Conservation (phyloP, 2,888 invertebrate genomes). For the Ditula angustiorana region DNA sequence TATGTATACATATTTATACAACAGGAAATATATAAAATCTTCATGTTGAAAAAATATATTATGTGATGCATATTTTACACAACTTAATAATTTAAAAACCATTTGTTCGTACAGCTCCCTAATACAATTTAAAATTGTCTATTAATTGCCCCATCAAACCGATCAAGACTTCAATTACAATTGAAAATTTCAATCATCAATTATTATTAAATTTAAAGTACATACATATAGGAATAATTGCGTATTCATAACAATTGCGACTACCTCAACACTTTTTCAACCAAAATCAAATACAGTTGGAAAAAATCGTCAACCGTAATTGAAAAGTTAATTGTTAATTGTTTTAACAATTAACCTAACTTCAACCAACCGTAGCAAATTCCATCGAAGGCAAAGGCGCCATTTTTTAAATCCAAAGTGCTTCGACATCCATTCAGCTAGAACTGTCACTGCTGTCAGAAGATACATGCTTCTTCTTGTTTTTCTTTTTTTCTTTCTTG, state of each 20-base stretch:
- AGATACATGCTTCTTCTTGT: conserved; percentile 62
- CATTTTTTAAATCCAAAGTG: conserved; percentile 20
- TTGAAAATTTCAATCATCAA: too few species aligned
- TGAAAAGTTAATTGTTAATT: background rate
- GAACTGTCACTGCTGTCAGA: conserved; percentile 70
- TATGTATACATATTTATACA: too few species aligned
- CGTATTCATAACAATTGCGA: background rate
- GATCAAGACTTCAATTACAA: too few species aligned
- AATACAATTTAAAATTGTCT: too few species aligned
- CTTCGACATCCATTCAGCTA: conserved; percentile 61
- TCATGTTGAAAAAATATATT: too few species aligned
- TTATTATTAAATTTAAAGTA: too few species aligned
- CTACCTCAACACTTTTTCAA: background rate
- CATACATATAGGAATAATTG: too few species aligned
- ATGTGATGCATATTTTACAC: too few species aligned
- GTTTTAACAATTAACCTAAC: conserved; percentile 1
- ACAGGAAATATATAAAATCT: too few species aligned
- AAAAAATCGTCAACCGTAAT: background rate
- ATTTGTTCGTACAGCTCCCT: too few species aligned
- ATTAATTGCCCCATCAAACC: too few species aligned
- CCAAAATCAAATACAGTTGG: background rate
- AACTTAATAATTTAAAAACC: too few species aligned
- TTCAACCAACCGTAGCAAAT: background rate
- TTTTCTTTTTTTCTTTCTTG: conserved; percentile 56
- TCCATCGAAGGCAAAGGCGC: conserved; percentile 11